Conservation (phyloP, 2,797 vertebrate species). For the Xiphophorus birchmanni region DNA sequence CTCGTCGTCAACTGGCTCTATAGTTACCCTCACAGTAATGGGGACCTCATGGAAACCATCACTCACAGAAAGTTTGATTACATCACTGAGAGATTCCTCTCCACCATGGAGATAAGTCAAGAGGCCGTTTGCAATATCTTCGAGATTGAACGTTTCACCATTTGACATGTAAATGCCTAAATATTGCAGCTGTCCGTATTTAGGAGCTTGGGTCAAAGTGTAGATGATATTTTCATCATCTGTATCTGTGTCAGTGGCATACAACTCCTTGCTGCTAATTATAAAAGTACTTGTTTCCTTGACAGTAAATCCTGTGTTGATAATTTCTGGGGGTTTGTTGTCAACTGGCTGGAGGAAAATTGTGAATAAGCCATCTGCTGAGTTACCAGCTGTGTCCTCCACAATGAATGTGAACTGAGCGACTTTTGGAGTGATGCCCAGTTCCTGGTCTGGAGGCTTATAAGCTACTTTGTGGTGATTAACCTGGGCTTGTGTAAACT, state of each 20-base stretch:
- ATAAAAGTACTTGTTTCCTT: constrained; percentile 81
- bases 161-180: constrained; percentile 80
- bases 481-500: constrained; percentile 90
- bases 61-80: constrained; percentile 84
- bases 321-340: constrained; percentile 87
- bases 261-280: constrained; percentile 83
- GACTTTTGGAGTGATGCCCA: constrained; percentile 86
- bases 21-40: constrained; percentile 80
- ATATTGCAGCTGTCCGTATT: constrained; percentile 81
- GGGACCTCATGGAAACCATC: constrained; percentile 86
- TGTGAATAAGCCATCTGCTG: constrained; percentile 84
- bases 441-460: constrained; percentile 85
- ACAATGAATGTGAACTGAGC: constrained; percentile 88
- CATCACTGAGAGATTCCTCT: constrained; percentile 81
- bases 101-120: constrained; percentile 84
- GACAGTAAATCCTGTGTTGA: constrained; percentile 85
- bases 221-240: constrained; percentile 84
- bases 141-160: constrained; percentile 83
- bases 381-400: constrained; percentile 87
- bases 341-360: constrained; percentile 89
- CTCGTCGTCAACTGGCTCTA: constrained; percentile 84
- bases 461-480: constrained; percentile 91
- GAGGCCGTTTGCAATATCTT: constrained; percentile 80
- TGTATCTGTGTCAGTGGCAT: constrained; percentile 87
- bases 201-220: constrained; percentile 80